Evolutionary conservation across 2,888 invertebrate genomes (phyloP), one percentile per base, ranked within the genome.

Genomic region (Aromia moschata): DNA sequence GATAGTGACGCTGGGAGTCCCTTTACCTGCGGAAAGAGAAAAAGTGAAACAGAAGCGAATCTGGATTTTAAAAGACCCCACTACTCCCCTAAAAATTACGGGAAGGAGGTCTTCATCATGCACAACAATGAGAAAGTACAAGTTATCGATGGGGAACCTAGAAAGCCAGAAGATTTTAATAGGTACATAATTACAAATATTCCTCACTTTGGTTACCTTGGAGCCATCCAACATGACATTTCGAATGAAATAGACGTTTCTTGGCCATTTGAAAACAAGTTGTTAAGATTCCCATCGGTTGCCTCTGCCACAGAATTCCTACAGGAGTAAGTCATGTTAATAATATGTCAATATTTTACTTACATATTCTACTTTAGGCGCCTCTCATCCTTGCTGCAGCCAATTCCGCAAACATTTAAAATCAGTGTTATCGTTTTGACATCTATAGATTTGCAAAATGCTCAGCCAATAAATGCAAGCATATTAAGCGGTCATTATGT

Each of bases 401-500:
- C 74, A 2, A 66, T 77, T 11, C 78, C 77, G 9, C 62, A 67
- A 38, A 64, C 65, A 14, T 75, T 77, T 55, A 70, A 71, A 57
- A 73, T 79, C n/a, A 64, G 65, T 46, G 65, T 77, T 12, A 66
- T 70, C 2, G 68, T 74, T 37, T 30, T 71, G 40, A 64, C 64
- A 1, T 46, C 69, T 1, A 38, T 76, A 15, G 74, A 76, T 49
- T 31, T 68, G n/a, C 18, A 60, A 3, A 59, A 58, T n/a, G 44
- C 67, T 30, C 30, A 64, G n/a, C 74, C 74, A 9, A 71, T 78
- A 2, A 65, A 77, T 58, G 54, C 64, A 1, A 66, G 69, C 14
- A 67, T 67, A 44, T 60, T 79, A 15, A 73, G 69, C 43, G 78
- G 78, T 44, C 74, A 72, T 60, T 76, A 75, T 66, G 80, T 80